Percentiles rank a stretch among this genome's conserved stretches.
Conservation (phyloP, 2,113 vertebrate genomes). For the Albula glossodonta region DNA sequence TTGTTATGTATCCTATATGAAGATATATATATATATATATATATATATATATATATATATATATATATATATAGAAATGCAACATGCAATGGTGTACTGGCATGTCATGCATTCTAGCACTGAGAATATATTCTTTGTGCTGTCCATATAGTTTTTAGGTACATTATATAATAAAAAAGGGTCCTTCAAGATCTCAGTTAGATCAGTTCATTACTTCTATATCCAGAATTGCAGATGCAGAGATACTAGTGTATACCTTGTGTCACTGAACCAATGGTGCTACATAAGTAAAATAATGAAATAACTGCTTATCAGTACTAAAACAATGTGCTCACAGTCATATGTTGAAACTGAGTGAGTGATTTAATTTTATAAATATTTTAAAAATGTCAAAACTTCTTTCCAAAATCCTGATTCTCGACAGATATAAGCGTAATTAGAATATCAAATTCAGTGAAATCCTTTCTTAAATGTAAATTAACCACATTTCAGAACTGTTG, state of each 20-base stretch:
- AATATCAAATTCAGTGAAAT: not conserved
- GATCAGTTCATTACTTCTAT: not conserved
- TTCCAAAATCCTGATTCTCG: not conserved
- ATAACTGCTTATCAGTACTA: not conserved
- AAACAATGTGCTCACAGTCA: not conserved
- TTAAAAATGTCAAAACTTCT: not conserved
- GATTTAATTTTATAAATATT: not conserved
- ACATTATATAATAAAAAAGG: too few relatives aligned
- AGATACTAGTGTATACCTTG: not conserved
- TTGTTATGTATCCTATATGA: too few relatives aligned
- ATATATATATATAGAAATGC: too few relatives aligned
- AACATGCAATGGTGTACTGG: too few relatives aligned
- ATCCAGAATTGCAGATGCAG: not conserved
- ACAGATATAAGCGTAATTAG: not conserved
- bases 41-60: too few relatives aligned
- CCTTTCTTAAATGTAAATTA: not conserved
- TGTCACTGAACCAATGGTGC: not conserved
- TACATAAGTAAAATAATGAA: not conserved
- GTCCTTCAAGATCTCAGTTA: too few relatives aligned
- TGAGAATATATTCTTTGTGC: too few relatives aligned
- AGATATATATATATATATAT: too few relatives aligned
- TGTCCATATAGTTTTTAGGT: too few relatives aligned
- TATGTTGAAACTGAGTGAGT: not conserved
- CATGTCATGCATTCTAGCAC: too few relatives aligned
- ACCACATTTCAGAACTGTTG: conserved; percentile 1